Evolutionary conservation across 2,888 invertebrate species (phyloP).

Genomic region (Tetheella fluctuosa): DNA sequence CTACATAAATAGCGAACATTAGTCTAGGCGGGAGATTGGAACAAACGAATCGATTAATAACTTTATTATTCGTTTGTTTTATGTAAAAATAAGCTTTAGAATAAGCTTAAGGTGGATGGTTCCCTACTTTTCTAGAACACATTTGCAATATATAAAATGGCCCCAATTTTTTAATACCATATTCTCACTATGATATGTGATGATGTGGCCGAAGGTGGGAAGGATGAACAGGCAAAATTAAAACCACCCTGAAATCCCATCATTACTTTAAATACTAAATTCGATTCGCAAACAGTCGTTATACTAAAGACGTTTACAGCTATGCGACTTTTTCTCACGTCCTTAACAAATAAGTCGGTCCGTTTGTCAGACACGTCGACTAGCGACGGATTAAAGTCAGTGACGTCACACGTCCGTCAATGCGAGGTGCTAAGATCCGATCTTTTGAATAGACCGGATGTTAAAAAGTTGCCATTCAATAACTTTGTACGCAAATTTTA

Average conservation of each 20-base stretch:
- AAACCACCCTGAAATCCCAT: too few relatives aligned
- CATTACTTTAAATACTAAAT: too few relatives aligned
- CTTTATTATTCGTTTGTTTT: background rate
- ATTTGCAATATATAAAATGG: too few relatives aligned
- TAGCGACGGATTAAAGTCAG: constrained; percentile 40
- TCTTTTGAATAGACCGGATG: constrained; percentile 51
- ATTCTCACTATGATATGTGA: too few relatives aligned
- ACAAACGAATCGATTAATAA: background rate
- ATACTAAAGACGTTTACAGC: constrained; percentile 31
- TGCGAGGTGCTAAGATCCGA: constrained; percentile 18
- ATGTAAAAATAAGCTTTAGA: background rate
- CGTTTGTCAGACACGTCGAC: constrained; percentile 10
- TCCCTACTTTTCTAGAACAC: too few relatives aligned
- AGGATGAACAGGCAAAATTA: too few relatives aligned
- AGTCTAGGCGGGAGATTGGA: background rate
- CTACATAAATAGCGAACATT: background rate
- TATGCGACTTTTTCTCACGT: constrained; percentile 37
- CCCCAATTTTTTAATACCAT: too few relatives aligned
- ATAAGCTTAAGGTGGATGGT: too few relatives aligned
- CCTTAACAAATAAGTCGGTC: constrained; percentile 33
- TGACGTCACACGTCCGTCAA: constrained; percentile 45
- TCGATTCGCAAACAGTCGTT: too few relatives aligned
- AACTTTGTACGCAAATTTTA: constrained; percentile 50
- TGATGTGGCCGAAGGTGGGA: too few relatives aligned
- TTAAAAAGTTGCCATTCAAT: constrained; percentile 47